Base-by-base conservation (phyloP, 1,140 invertebrate genomes). In the Ips typographus region DNA sequence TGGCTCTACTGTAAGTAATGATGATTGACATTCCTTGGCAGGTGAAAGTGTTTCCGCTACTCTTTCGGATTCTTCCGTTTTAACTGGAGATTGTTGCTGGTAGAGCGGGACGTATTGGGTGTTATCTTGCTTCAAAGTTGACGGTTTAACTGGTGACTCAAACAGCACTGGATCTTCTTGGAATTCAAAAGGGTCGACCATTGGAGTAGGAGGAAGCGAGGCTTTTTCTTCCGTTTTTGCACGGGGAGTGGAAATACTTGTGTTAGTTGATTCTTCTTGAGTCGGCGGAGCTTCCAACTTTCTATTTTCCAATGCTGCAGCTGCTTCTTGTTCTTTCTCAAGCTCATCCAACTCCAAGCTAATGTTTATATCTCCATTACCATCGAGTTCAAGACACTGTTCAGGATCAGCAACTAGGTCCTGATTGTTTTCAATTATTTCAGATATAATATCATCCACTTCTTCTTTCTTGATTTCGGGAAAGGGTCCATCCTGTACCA, bases 151-250 rank as follows among this genome's bases (percentile, higher is more conserved):
- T 8, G 72, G 59, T 38, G 70, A 72, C 53, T 78, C 71, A 58
- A 76, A 77, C 40, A 77, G 71, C 41, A 77, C 74, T 1, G 77
- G 77, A 51, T 80, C 79, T 68, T 80, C 79, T 70, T 78, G 75
- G 68, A 80, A 80, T 65, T 80, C 79, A 73, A 80, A 80, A 40
- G 79, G 82, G 74, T 86, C 85, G 0, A 85, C 80, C 65, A 84
- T 82, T 38, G 49, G 58, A 39, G 7, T 36, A 40, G 43, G 3
- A 4, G 63, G 63, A 40, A 38, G 4, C 1, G 43, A n/a, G 22
- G 51, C 1, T 69, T 53, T 44, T 44, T 47, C 49, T 52, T 60
- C 58, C 5, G 43, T 4, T 51, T 55, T 39, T 4, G 4, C 8
- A 63, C 63, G 4, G 41, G 53, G 64, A 22, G 22, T 22, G 22